Percentiles rank a stretch among this genome's conserved stretches.
phyloP scores from a whole-genome alignment of 2,888 invertebrate species.

The Myopa testacea region DNA sequence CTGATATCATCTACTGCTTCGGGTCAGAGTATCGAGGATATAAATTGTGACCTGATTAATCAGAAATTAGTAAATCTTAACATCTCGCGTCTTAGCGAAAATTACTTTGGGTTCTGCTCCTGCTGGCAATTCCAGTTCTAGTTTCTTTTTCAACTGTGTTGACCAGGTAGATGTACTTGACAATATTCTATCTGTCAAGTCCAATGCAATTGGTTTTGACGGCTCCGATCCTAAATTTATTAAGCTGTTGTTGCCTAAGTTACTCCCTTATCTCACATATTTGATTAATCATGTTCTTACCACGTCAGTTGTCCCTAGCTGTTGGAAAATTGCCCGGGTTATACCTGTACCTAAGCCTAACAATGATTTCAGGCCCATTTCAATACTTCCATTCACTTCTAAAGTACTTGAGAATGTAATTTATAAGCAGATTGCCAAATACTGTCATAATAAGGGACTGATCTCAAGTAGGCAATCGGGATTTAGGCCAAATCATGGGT shows the following conservation, averaged over 20 bases:
- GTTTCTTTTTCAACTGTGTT: neutral
- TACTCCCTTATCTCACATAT: slow-evolving; percentile 15
- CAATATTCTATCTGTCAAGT: neutral
- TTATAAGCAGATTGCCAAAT: neutral
- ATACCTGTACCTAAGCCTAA: neutral
- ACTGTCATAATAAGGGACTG: neutral
- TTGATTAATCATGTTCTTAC: neutral
- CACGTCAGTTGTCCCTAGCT: neutral
- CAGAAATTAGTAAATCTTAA: neutral
- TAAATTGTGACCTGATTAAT: neutral
- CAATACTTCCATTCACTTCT: neutral
- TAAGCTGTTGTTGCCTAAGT: slow-evolving; percentile 14
- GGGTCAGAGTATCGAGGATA: neutral
- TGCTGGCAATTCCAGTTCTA: neutral
- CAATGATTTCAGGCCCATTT: neutral
- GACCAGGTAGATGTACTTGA: slow-evolving; percentile 2
- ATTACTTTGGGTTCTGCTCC: neutral
- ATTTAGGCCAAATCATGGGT: neutral
- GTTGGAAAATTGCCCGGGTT: too few relatives aligned
- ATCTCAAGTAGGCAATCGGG: neutral
- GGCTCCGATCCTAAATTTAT: slow-evolving; percentile 29
- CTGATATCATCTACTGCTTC: neutral
- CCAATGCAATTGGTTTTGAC: slow-evolving; percentile 16
- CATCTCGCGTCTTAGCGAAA: neutral
- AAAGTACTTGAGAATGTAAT: slow-evolving; percentile 16